These are phyloP conservation scores for Sciurus niger DNA, from an alignment of 2,113 vertebrate genomes.

Conservation along the genomic window DNA sequence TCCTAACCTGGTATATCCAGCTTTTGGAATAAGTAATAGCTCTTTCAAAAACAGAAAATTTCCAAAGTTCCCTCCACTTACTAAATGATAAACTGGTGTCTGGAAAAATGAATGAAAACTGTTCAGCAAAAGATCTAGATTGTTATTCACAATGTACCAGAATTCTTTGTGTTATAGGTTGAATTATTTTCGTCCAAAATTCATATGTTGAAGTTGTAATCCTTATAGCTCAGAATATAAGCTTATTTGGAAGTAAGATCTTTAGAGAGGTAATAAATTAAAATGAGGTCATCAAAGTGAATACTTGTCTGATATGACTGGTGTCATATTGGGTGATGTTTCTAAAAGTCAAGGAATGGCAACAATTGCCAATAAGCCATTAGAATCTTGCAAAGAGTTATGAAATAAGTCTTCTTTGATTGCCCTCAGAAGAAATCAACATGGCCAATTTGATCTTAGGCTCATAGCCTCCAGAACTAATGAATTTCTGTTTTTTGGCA, in stretches of 20 bases:
- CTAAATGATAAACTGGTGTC: background rate
- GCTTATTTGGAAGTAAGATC: background rate
- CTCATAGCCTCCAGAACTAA: background rate
- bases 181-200: background rate
- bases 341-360: background rate
- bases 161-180: background rate
- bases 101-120: background rate
- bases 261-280: background rate
- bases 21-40: background rate
- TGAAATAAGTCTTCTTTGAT: background rate
- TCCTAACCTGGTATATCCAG: fast-evolving
- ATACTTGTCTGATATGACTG: background rate
- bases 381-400: background rate
- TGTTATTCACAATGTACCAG: background rate
- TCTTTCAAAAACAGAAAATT: background rate
- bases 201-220: background rate
- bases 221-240: background rate
- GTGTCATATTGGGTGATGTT: background rate
- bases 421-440: background rate
- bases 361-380: background rate
- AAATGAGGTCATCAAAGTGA: background rate
- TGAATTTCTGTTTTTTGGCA: background rate
- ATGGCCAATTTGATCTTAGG: background rate
- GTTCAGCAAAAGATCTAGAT: background rate
- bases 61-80: background rate